Evolutionary conservation across 2,888 invertebrate species (phyloP).

Genomic region (Hyposoter dolosus): DNA sequence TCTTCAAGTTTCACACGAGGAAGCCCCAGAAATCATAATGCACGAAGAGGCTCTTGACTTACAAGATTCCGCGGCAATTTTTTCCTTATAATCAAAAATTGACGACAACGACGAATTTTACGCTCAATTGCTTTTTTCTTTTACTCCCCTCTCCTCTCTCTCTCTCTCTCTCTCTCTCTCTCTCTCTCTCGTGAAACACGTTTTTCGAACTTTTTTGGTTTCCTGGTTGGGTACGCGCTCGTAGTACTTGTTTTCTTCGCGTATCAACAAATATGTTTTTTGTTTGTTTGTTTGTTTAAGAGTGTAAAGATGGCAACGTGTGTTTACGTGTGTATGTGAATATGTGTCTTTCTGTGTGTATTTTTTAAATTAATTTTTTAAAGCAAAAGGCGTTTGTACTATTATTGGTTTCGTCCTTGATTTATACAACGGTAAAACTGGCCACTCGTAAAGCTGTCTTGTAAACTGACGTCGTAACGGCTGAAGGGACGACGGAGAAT

Average conservation of each 20-base stretch:
- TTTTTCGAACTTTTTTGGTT: not conserved
- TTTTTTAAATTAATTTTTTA: slow-evolving; percentile 33
- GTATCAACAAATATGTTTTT: slow-evolving; percentile 1
- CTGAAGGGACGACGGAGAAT: slow-evolving; percentile 72
- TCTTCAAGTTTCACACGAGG: slow-evolving; percentile 42
- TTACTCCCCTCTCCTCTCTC: too few species aligned
- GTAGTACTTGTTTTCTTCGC: slow-evolving; percentile 14
- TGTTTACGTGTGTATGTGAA: not conserved
- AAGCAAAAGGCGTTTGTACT: slow-evolving; percentile 39
- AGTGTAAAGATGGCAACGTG: not conserved
- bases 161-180: too few species aligned
- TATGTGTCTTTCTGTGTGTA: not conserved
- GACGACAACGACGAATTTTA: not conserved
- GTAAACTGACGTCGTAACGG: slow-evolving; percentile 81
- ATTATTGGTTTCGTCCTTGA: slow-evolving; percentile 82
- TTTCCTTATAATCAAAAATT: not conserved
- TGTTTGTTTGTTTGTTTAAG: not conserved
- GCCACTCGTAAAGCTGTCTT: slow-evolving; percentile 83
- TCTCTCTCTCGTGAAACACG: not conserved
- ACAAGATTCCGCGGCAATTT: not conserved
- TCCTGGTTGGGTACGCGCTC: not conserved
- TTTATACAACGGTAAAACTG: slow-evolving; percentile 80
- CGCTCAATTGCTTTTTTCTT: not conserved
- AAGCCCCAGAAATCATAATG: slow-evolving; percentile 34
- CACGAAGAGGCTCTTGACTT: not conserved